Base-by-base conservation (phyloP, 2,113 vertebrate genomes). In the Urocolius indicus region DNA sequence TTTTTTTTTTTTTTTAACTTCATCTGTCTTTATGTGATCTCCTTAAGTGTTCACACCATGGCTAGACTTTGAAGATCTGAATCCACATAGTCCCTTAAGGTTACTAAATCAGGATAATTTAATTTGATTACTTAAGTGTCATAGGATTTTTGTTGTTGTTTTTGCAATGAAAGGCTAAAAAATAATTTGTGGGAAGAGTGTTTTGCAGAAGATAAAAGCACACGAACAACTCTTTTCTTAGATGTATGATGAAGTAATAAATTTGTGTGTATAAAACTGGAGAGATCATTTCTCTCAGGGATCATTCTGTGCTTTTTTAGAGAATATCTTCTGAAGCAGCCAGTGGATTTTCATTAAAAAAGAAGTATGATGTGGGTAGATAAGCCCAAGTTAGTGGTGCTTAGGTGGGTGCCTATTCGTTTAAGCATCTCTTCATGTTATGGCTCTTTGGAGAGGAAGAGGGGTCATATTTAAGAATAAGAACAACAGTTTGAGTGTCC, bases 321-420 rank as follows among this genome's bases (percentile, higher is more conserved):
- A 54, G 30, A 72, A 10, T 67, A 83, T 81, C 14, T 91, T 85
- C 49, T 77, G 43, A 85, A 27, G 48, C 45, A 85, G 61, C 20
- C 75, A 73, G 71, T 54, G 55, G 88, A 38, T 84, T 85, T 91
- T 58, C 49, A 82, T 73, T 93, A 68, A 89, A 62, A 88, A 88
- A 87, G 32, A 90, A 85, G 54, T 52, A 76, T 68, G 54, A 80
- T 73, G 30, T 77, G 61, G 13, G 32, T 19, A 84, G 26, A 54
- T 66, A 81, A 84, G 43, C 58, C 65, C n/a, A 67, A 15, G 41
- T 72, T 86, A 73, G 43, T 62, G 36, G 43, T 82, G 61, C 65
- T 82, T 29, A 77, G 43, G 54, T 86, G 43, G 67, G 16, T 77
- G 59, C 59, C 54, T 92, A 10, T 86, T 91, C 84, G 61, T 79